These are phyloP conservation scores for Labeo calbasu DNA, from an alignment of 2,797 vertebrate species.

Conservation along the genomic window DNA sequence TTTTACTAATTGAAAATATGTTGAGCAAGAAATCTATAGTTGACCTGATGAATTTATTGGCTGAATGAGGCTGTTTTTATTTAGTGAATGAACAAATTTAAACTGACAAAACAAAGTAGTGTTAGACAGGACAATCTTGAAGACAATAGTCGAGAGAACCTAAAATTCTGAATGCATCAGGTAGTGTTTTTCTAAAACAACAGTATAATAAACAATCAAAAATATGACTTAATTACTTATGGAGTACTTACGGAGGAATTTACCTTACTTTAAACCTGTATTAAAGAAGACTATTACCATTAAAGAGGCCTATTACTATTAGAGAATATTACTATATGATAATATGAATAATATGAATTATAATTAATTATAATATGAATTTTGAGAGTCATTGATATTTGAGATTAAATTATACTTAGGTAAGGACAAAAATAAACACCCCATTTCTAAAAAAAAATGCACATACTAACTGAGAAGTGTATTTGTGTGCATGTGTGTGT, in stretches of 20 bases:
- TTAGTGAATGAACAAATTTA: background rate
- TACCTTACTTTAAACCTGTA: no score
- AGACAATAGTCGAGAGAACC: background rate
- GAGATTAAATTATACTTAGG: background rate
- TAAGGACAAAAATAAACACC: background rate
- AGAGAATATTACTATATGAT: no score
- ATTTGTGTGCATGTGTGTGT: constrained; percentile 26
- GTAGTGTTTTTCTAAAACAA: no score
- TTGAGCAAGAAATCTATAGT: background rate
- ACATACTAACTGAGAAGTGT: background rate
- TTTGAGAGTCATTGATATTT: background rate
- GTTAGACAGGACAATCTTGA: background rate
- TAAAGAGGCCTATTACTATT: no score
- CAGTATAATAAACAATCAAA: no score
- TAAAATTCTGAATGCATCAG: no score
- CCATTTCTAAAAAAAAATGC: background rate
- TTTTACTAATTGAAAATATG: background rate
- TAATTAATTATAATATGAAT: no score
- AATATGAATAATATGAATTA: no score
- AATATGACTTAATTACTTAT: no score
- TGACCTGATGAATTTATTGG: background rate
- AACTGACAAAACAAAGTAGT: background rate
- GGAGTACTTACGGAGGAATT: no score
- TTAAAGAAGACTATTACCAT: no score
- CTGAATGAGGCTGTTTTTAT: background rate